A percentile compares a stretch with the other conserved stretches of the same genome.
These are phyloP conservation scores for Tapirus indicus DNA, from an alignment of 2,797 vertebrate species.

Conservation along the genomic window DNA sequence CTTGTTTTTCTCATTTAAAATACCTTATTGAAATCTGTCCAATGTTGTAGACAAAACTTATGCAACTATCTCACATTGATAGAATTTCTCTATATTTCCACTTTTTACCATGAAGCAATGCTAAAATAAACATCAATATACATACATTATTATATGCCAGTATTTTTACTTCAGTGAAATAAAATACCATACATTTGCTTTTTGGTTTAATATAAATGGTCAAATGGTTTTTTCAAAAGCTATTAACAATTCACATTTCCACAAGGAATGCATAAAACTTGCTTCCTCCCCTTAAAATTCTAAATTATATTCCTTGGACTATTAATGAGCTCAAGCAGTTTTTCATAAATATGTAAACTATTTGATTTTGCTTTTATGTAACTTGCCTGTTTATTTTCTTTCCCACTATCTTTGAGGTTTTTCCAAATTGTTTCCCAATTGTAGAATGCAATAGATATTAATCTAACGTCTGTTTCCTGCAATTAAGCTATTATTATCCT, in stretches of 20 bases:
- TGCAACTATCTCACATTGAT: not conserved
- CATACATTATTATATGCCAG: not conserved
- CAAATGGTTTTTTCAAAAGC: not conserved
- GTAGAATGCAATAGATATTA: not conserved
- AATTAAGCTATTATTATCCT: not conserved
- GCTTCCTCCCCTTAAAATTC: not conserved
- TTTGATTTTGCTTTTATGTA: not conserved
- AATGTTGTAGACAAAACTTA: not conserved
- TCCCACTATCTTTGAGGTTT: not conserved
- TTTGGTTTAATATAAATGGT: not conserved
- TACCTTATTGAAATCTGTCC: not conserved
- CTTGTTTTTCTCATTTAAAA: not conserved
- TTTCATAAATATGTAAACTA: not conserved
- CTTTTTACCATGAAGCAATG: not conserved
- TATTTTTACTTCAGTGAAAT: not conserved
- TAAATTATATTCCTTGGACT: not conserved
- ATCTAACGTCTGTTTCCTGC: not conserved
- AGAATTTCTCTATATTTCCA: not conserved
- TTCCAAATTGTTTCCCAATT: not conserved
- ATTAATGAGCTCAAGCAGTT: not conserved
- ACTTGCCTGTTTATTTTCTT: not conserved
- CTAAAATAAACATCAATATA: not conserved
- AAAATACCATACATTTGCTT: not conserved
- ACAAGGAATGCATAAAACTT: not conserved
- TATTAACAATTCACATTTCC: not conserved